Percentiles rank a stretch among this genome's conserved stretches.
Conservation (phyloP, 53 echinoderm and acorn worm species). For the Holothuria leucospilota region DNA sequence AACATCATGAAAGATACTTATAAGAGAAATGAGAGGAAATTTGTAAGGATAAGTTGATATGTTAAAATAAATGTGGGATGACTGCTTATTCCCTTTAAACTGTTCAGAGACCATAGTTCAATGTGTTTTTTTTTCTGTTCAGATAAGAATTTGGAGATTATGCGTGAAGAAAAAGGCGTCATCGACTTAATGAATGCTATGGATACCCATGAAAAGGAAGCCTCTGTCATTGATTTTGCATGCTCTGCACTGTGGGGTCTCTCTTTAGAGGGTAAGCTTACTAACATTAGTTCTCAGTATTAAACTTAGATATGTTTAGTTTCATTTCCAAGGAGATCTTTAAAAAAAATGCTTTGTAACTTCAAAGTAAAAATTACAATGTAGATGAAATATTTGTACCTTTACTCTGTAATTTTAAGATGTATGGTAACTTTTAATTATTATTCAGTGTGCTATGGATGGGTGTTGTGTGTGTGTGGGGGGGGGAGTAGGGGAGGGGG, state of each 20-base stretch:
- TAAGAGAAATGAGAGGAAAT: no score
- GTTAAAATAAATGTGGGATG: no score
- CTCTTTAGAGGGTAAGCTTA: conserved; percentile 86
- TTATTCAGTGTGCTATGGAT: no score
- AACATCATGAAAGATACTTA: no score
- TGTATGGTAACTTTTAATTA: no score
- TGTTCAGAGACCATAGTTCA: neutral
- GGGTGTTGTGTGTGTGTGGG: no score
- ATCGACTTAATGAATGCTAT: conserved; percentile 89
- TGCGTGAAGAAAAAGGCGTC: conserved; percentile 93
- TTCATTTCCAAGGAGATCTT: neutral
- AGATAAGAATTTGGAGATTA: conserved; percentile 94
- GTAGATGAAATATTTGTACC: no score
- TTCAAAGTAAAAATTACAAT: neutral
- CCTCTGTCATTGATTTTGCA: conserved; percentile 87
- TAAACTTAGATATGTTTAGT: neutral
- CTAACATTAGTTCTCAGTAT: neutral
- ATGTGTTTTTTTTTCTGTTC: conserved; percentile 21
- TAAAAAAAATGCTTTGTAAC: neutral
- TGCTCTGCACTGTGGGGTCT: conserved; percentile 97
- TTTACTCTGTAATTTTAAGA: no score
- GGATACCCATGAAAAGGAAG: conserved; percentile 70
- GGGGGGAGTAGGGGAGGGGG: no score
- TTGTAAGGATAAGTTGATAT: no score
- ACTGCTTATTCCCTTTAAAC: no score